These are phyloP conservation scores for Tamias sibiricus DNA, from an alignment of 2,113 vertebrate species.

Conservation along the genomic window DNA sequence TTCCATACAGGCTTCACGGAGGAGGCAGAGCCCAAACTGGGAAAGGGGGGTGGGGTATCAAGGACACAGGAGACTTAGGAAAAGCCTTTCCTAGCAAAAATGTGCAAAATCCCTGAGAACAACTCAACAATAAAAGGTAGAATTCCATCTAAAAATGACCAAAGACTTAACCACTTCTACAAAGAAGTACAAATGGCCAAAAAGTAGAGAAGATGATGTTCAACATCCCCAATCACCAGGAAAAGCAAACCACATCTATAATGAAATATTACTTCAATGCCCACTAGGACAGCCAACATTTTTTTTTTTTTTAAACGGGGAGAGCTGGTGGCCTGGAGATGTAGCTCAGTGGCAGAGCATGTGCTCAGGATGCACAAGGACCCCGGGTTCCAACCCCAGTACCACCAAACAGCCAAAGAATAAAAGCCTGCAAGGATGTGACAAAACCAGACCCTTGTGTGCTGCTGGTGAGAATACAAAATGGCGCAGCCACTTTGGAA, in stretches of 20 bases:
- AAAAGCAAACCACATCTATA: neutral
- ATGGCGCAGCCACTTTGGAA: neutral
- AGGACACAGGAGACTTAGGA: neutral
- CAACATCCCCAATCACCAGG: neutral
- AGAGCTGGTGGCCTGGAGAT: neutral
- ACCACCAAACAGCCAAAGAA: neutral
- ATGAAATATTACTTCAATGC: neutral
- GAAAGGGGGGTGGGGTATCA: accelerated
- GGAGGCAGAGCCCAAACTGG: neutral
- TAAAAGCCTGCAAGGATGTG: neutral
- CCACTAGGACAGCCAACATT: neutral
- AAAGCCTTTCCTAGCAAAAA: neutral
- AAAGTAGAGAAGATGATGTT: neutral
- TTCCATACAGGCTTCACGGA: neutral
- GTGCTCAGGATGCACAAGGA: too few species aligned
- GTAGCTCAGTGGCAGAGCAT: neutral
- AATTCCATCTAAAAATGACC: neutral
- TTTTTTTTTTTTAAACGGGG: neutral
- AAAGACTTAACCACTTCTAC: neutral
- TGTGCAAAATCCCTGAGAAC: neutral
- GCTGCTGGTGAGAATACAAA: neutral
- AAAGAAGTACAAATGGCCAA: neutral
- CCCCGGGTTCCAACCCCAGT: neutral
- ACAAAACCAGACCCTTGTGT: neutral
- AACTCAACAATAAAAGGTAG: neutral